A percentile compares a stretch with the other conserved stretches of the same genome.
Conservation (phyloP, 2,888 invertebrate genomes). For the Polymixis flavicincta region DNA sequence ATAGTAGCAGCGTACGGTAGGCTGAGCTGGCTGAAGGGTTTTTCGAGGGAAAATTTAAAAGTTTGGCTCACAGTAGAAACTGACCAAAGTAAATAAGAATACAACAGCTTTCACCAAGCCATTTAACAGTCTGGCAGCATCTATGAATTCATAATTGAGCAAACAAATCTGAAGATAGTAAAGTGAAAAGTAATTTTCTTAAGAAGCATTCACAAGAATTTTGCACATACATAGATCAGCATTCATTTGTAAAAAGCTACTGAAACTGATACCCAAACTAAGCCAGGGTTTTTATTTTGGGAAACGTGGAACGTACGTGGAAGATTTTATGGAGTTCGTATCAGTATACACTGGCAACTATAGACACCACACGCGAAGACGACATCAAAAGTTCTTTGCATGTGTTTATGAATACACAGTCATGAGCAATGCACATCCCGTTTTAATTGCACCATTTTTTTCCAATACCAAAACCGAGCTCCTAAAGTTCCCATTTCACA, state of each 20-base stretch:
- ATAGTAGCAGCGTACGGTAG: not conserved
- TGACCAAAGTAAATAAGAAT: not conserved
- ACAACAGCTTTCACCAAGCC: not conserved
- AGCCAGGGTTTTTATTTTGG: too few relatives aligned
- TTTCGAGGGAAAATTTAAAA: not conserved
- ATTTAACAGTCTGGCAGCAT: not conserved
- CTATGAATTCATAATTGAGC: not conserved
- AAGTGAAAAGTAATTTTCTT: too few relatives aligned
- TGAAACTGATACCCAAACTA: too few relatives aligned
- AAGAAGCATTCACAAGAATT: too few relatives aligned
- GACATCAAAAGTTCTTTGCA: not conserved
- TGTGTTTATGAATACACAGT: not conserved
- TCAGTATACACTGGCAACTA: not conserved
- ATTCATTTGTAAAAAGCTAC: too few relatives aligned
- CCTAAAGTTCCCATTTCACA: slow-evolving; percentile 56
- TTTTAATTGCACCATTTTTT: slow-evolving; percentile 25
- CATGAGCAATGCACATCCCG: slow-evolving; percentile 8
- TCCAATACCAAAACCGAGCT: slow-evolving; percentile 11
- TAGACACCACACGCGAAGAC: too few relatives aligned
- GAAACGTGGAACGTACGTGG: too few relatives aligned
- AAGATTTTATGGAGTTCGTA: too few relatives aligned
- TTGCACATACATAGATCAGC: too few relatives aligned
- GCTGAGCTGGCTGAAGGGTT: not conserved
- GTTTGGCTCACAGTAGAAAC: too few relatives aligned
- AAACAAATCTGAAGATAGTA: not conserved